Base-by-base conservation (phyloP, 2,113 vertebrate genomes). In the Orthonyx spaldingii region DNA sequence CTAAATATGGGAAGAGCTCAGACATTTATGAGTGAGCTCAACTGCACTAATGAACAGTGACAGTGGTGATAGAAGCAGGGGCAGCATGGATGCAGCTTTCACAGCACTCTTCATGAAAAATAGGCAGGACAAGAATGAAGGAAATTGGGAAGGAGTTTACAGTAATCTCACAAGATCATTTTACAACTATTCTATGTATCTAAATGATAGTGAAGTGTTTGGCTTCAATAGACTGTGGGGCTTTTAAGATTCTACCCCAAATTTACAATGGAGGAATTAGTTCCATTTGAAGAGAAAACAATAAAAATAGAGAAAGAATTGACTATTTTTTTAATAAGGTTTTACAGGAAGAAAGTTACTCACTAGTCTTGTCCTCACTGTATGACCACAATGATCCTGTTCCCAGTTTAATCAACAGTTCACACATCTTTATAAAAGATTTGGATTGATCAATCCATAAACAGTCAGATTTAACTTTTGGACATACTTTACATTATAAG, bases 1-100 rank as follows among this genome's bases (percentile, higher is more conserved):
- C 88, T 87, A 56, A 95, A 94, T 71, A 90, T 44, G 70, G 61
- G 84, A 81, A 94, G 64, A 86, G 16, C 46, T 90, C 64, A 91
- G 93, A 81, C 44, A 28, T 84, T 92, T 89, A 64, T 68, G 44
- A 78, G 32, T 84, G 71, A 79, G 76, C 64, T 86, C 75, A 72
- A 59, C 84, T 87, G 78, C 57, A 71, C 75, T 95, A 95, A 96
- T 78, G 83, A 93, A 88, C 7, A 0, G 13, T 77, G 93, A 84
- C 87, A 90, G 80, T 37, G 55, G 46, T 69, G 74, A 69, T 66
- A 44, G 49, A 89, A 47, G 78, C 92, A 92, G 69, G 22, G 44
- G 64, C 33, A 85, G 72, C 52, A 87, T 17, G 26, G 10, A 56
- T 27, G 35, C 37, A 72, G 81, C 39, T 76, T 87, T 87, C 69